Conservation (phyloP, 2,797 vertebrate genomes). For the Aythya fuligula region DNA sequence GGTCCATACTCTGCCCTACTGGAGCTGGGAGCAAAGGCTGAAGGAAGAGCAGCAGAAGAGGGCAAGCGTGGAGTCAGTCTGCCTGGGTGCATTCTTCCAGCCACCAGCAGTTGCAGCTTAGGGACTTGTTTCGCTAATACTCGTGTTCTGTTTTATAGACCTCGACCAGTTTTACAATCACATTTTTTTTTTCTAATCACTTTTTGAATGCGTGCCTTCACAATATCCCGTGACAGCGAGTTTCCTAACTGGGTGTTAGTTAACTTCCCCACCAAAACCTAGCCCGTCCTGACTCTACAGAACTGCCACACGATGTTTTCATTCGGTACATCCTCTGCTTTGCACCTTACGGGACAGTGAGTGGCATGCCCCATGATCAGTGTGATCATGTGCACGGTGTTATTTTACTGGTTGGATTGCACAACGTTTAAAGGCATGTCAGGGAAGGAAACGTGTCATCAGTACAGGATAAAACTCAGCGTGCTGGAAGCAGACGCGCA, state of each 20-base stretch:
- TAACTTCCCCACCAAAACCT: neutral
- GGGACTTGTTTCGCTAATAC: neutral
- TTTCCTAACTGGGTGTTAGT: neutral
- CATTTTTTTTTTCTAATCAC: neutral
- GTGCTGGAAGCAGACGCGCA: constrained; percentile 4
- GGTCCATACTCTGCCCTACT: neutral
- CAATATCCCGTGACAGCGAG: neutral
- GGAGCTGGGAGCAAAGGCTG: neutral
- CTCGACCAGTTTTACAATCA: neutral
- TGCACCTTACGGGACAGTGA: neutral
- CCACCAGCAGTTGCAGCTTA: neutral
- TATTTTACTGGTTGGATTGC: neutral
- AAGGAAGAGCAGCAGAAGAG: neutral
- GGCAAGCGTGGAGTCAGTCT: neutral
- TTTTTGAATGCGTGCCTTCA: neutral
- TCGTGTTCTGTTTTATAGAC: neutral
- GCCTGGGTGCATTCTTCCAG: neutral
- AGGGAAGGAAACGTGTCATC: neutral
- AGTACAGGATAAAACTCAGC: neutral
- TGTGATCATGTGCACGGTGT: neutral
- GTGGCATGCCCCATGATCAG: neutral
- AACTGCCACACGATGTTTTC: neutral
- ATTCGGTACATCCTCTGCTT: neutral
- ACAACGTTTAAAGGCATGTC: neutral
- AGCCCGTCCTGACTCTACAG: neutral